Evolutionary conservation across 2,113 vertebrate species (phyloP).

Genomic region (Corythoichthys haematopterus): DNA sequence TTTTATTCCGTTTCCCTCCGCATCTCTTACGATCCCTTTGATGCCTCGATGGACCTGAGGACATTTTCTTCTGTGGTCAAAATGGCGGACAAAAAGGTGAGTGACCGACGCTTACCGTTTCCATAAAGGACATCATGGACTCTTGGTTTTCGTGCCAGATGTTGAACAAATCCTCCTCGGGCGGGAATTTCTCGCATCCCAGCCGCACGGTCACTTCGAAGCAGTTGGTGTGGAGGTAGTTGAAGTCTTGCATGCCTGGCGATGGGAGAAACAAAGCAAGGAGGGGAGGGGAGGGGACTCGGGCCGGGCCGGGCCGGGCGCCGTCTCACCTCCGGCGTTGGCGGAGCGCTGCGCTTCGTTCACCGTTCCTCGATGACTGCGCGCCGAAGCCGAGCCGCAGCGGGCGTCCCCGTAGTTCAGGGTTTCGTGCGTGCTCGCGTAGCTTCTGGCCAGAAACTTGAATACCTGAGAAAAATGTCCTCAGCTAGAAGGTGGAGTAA

Average conservation of each 20-base stretch:
- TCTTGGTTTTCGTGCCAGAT: constrained; percentile 88
- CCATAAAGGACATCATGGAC: constrained; percentile 83
- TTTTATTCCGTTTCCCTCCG: constrained; percentile 81
- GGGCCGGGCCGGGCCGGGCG: not conserved
- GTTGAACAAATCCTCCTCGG: constrained; percentile 80
- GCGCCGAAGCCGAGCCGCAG: constrained; percentile 78
- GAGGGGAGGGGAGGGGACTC: no score
- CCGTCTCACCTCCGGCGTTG: constrained; percentile 63
- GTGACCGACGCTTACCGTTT: constrained; percentile 72
- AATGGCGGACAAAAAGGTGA: not conserved
- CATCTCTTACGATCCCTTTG: constrained; percentile 87
- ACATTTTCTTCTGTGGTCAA: not conserved
- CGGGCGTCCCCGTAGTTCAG: constrained; percentile 77
- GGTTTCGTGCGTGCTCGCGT: constrained; percentile 77
- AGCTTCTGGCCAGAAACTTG: constrained; percentile 81
- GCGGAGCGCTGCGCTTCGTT: constrained; percentile 91
- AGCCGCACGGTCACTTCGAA: constrained; percentile 92
- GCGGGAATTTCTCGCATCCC: constrained; percentile 90
- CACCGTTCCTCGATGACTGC: constrained; percentile 74
- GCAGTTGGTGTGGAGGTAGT: constrained; percentile 96
- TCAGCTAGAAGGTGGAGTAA: no score
- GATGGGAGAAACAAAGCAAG: constrained; percentile 8
- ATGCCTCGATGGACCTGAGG: constrained; percentile 86
- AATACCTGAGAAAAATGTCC: constrained; percentile 74
- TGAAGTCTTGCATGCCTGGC: constrained; percentile 97